Percentiles rank a stretch among this genome's conserved stretches.
These are phyloP conservation scores for Porphyrio hochstetteri DNA, from an alignment of 2,113 vertebrate genomes.

Conservation along the genomic window DNA sequence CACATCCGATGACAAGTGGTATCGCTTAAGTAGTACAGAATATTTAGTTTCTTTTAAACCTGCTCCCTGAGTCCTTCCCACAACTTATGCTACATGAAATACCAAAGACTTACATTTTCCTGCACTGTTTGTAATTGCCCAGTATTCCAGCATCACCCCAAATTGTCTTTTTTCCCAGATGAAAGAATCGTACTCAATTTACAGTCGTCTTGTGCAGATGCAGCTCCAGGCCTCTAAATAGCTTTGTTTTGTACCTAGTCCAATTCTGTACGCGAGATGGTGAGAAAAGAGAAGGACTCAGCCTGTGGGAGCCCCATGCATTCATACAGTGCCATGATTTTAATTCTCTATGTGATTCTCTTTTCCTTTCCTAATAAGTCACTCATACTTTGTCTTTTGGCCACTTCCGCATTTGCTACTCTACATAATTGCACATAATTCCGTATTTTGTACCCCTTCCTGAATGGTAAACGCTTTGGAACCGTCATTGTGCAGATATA, in stretches of 20 bases:
- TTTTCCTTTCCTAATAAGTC: not conserved
- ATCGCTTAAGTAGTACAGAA: not conserved
- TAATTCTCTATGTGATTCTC: not conserved
- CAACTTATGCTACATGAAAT: not conserved
- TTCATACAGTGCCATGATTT: not conserved
- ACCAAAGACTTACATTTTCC: not conserved
- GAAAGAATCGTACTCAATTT: not conserved
- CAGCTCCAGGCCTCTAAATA: not conserved
- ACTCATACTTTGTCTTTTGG: not conserved
- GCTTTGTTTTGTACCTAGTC: not conserved
- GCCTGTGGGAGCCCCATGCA: not conserved
- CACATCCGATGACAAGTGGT: not conserved
- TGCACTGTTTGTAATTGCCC: not conserved
- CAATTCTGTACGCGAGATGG: not conserved
- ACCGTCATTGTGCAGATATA: not conserved
- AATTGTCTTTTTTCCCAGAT: not conserved
- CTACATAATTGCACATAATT: not conserved
- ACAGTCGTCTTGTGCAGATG: not conserved
- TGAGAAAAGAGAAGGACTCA: not conserved
- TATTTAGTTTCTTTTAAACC: not conserved
- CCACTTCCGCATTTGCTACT: not conserved
- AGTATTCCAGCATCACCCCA: not conserved
- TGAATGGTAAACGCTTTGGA: not conserved
- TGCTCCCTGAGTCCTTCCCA: not conserved
- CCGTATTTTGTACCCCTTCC: fast-evolving